Base-by-base conservation (phyloP, 2,797 vertebrate species). In the Falco rusticolus region DNA sequence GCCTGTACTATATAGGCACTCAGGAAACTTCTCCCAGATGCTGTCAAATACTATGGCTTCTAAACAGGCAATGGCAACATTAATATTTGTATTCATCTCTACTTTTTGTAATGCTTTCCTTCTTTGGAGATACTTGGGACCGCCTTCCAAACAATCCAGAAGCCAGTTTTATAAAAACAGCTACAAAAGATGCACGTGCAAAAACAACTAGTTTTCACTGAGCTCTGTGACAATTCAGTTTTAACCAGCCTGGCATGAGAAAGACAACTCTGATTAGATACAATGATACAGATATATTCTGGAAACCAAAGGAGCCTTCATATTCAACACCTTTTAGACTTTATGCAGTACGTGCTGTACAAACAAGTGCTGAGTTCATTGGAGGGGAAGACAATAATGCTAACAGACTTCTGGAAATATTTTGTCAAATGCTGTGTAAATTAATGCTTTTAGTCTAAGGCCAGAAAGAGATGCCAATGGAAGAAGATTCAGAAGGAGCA, bases 301-400 rank as follows among this genome's bases (percentile, higher is more conserved):
- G 8, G 37, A 83, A 93, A 31, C 5, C 56, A 76, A 76, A 70
- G 15, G 19, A 84, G 25, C 12, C 53, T 80, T 63, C 85, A 39
- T 45, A 87, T 60, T 77, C n/a, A 19, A 72, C 64, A 91, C 54
- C 33, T 80, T 91, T 43, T 77, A 83, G 51, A 57, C 22, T 96
- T 83, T 57, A 75, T 45, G 39, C 41, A 75, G 71, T 75, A 86
- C 3, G 0, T 88, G 90, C 53, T 89, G 65, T 90, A 89, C 57
- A 94, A 82, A 94, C 33, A 93, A 88, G 14, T 81, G 78, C 54
- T 65, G 70, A 93, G 31, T 75, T 92, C 84, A 59, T 50, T 71
- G 47, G 16, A 89, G 29, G 25, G 61, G 50, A 92, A 89, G n/a
- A 85, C 50, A 83, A 77, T 39, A 77, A 68, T 57, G 50, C 63